A percentile compares a stretch with the other conserved stretches of the same genome.
Conservation (phyloP, 1,140 invertebrate genomes). For the Panagrolaimus sp. region DNA sequence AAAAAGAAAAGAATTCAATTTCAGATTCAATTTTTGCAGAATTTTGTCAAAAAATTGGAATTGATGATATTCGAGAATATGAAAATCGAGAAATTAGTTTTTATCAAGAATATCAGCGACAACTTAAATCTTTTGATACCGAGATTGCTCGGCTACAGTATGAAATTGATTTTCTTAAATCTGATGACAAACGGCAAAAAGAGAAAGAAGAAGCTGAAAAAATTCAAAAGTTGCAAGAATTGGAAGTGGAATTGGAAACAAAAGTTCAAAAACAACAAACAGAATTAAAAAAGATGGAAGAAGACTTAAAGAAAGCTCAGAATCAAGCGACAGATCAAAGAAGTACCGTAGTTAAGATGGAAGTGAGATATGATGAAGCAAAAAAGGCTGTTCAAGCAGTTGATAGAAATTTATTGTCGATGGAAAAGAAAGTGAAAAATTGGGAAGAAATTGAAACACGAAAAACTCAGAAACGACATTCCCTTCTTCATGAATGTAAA, state of each 20-base stretch:
- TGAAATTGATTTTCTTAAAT: constrained; percentile 91
- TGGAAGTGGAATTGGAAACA: constrained; percentile 77
- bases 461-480: constrained; percentile 74
- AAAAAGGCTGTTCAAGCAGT: constrained; percentile 77
- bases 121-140: constrained; percentile 89
- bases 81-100: constrained; percentile 89
- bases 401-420: constrained; percentile 77
- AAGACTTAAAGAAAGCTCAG: constrained; percentile 74
- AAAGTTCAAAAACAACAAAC: constrained; percentile 70
- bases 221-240: constrained; percentile 79
- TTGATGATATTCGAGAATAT: constrained; percentile 94
- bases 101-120: constrained; percentile 89
- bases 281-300: constrained; percentile 71
- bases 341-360: not conserved
- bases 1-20: constrained; percentile 90
- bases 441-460: constrained; percentile 29
- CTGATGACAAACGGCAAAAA: constrained; percentile 81
- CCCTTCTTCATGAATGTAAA: constrained; percentile 87
- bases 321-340: not conserved
- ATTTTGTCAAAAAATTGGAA: constrained; percentile 88
- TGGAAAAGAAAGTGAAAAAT: constrained; percentile 55
- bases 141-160: constrained; percentile 89
- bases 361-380: constrained; percentile 65
- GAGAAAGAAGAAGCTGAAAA: constrained; percentile 35
- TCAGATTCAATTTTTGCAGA: constrained; percentile 90